A percentile compares a stretch with the other conserved stretches of the same genome.
Evolutionary conservation across 37 sponge, comb jelly and placozoan species (phyloP).

Genomic region (Haliclona indistincta): DNA sequence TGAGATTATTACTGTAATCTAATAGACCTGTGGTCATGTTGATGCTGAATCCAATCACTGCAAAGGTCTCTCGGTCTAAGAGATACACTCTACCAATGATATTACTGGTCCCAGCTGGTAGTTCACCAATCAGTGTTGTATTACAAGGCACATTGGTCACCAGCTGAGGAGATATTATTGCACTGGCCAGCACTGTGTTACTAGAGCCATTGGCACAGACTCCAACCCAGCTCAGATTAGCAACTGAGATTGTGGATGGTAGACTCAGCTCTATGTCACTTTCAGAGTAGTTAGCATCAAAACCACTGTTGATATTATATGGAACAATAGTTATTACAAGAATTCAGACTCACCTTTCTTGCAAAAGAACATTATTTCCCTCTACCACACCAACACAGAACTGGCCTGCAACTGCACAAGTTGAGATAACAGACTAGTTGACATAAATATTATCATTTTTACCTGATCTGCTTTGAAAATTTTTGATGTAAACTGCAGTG

Average conservation of each 20-base stretch:
- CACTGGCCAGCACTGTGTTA: not conserved
- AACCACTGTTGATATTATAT: not conserved
- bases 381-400: not conserved
- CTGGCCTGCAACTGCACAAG: no score
- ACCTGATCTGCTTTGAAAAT: no score
- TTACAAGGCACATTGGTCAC: not conserved
- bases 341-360: no score
- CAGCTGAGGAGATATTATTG: not conserved
- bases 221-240: not conserved
- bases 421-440: no score
- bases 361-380: not conserved
- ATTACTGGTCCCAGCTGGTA: not conserved
- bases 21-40: no score
- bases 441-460: no score
- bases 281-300: not conserved
- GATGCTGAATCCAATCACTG: not conserved
- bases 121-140: not conserved
- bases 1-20: no score
- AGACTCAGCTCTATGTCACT: not conserved
- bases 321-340: not conserved
- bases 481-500: not conserved
- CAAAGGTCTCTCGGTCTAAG: not conserved
- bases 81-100: not conserved
- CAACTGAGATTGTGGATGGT: not conserved
- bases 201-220: not conserved